Percentiles rank a stretch among this genome's conserved stretches.
Evolutionary conservation across 2,113 vertebrate genomes (phyloP).

Genomic region (Pycnonotus jocosus): DNA sequence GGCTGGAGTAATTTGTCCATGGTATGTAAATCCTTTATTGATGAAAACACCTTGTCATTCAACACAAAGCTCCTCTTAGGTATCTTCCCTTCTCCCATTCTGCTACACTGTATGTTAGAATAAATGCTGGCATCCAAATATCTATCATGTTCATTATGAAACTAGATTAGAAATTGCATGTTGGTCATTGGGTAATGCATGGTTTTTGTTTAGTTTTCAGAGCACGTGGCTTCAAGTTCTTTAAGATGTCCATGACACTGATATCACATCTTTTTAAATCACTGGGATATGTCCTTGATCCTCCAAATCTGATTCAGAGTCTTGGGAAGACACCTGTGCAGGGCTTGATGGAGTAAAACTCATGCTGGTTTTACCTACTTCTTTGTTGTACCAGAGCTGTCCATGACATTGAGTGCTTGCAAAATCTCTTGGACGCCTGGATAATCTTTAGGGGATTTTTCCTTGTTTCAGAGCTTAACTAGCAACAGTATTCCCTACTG

Average conservation of each 20-base stretch:
- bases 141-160: background rate
- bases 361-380: background rate
- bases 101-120: background rate
- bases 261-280: background rate
- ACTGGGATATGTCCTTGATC: background rate
- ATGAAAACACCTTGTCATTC: background rate
- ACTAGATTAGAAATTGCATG: background rate
- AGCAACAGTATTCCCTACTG: background rate
- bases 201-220: background rate
- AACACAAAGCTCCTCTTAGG: background rate
- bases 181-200: background rate
- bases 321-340: background rate
- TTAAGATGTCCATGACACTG: background rate
- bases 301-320: background rate
- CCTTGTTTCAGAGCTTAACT: background rate
- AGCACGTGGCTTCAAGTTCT: background rate
- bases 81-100: accelerated
- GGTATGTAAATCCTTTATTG: accelerated
- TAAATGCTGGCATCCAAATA: background rate
- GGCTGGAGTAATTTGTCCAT: background rate
- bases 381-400: background rate
- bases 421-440: background rate
- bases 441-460: background rate
- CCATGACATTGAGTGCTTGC: background rate
- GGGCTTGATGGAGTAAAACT: background rate